Percentiles rank a stretch among this genome's conserved stretches.
Evolutionary conservation across 2,113 vertebrate genomes (phyloP).

Genomic region (Pluvianellus socialis): DNA sequence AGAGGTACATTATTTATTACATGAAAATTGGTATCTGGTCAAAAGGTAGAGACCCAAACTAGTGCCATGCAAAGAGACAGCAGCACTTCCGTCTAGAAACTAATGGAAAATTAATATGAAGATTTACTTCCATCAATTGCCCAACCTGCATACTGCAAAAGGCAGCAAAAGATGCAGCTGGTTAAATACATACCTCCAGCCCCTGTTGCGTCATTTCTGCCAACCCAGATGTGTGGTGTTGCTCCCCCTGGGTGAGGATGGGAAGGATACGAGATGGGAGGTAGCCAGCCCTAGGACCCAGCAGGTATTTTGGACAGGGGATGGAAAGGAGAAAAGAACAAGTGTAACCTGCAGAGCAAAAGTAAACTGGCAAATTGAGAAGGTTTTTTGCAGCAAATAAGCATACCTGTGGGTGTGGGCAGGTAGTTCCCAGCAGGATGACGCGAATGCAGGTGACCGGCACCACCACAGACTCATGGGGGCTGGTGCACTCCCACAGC

Average conservation of each 20-base stretch:
- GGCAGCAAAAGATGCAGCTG: not conserved
- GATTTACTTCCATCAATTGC: not conserved
- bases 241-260: not conserved
- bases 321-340: not conserved
- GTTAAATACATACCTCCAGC: rapidly evolving
- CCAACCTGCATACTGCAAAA: not conserved
- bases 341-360: not conserved
- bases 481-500: not conserved
- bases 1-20: not conserved
- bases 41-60: not conserved
- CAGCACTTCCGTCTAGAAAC: not conserved
- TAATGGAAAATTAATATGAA: not conserved
- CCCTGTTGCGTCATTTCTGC: not conserved
- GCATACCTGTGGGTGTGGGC: rapidly evolving
- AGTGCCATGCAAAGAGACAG: not conserved
- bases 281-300: not conserved
- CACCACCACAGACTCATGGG: not conserved
- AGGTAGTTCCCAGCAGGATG: not conserved
- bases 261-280: not conserved
- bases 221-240: not conserved
- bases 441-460: rapidly evolving
- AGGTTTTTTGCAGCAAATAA: not conserved
- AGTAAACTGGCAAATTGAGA: rapidly evolving
- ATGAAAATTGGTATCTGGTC: not conserved
- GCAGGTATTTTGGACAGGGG: rapidly evolving